Base-by-base conservation (phyloP, 1,140 invertebrate species). In the Philopotamus ludificatus region DNA sequence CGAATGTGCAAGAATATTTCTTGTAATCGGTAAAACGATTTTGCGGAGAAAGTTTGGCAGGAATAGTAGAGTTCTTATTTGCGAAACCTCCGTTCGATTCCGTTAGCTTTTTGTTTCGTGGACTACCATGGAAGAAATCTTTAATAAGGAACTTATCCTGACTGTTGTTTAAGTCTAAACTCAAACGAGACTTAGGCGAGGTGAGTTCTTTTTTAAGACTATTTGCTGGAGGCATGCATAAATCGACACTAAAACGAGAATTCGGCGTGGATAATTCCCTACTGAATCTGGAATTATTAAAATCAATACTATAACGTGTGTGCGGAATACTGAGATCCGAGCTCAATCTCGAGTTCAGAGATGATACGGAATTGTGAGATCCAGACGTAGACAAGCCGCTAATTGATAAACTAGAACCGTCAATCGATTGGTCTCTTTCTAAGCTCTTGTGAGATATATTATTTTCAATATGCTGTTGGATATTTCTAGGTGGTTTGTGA, bases 1-100 rank as follows among this genome's bases (percentile, higher is more conserved):
- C 88, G 75, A 91, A 91, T 1, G 89, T 90, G 42, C 86, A 88
- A 71, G 87, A 89, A 75, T 87, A 88, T 67, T 88, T 85, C 73
- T 87, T 87, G 54, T 83, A 81, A 70, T 87, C 85, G 1, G 82
- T 79, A 51, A 85, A 75, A 63, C 81, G 79, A 53, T 79, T 79
- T 49, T 83, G 82, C 22, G 79, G 79, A 21, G 79, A 80, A 21
- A 81, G 67, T 71, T 81, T 81, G 67, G 74, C 80, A 55, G 78
- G 79, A 21, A 77, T 69, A 22, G 74, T 67, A 63, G 71, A 74
- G 67, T 68, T 76, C 71, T 79, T 79, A 63, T 67, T 70, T 73
- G 66, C 25, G 71, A 71, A 70, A 72, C 69, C 57, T 63, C 63
- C 58, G 23, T 26, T 47, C n/a, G 23, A 15, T 53, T 75, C 68